Conservation (phyloP, 2,888 invertebrate species). For the Altica lythri region DNA sequence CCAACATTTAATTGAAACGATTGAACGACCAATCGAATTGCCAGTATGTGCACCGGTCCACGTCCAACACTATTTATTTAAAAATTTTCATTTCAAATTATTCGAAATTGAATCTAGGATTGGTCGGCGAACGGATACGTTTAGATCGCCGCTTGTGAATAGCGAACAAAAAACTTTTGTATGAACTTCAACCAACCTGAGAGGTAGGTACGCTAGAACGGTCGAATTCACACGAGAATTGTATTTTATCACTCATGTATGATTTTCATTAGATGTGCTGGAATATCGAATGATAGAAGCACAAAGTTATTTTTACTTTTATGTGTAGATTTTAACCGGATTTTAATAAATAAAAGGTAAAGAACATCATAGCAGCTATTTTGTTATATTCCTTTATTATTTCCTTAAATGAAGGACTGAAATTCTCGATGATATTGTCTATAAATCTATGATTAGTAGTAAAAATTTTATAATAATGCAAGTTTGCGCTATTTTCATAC, state of each 20-base stretch:
- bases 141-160: slow-evolving; percentile 50
- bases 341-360: too few relatives aligned
- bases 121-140: slow-evolving; percentile 51
- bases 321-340: too few relatives aligned
- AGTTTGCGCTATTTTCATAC: too few relatives aligned
- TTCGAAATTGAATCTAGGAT: slow-evolving; percentile 44
- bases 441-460: too few relatives aligned
- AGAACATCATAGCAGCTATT: too few relatives aligned
- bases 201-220: slow-evolving; percentile 49
- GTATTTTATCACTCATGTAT: slow-evolving; percentile 56
- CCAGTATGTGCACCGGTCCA: slow-evolving; percentile 45
- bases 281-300: slow-evolving; percentile 4
- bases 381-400: too few relatives aligned
- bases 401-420: too few relatives aligned
- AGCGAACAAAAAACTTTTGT: slow-evolving; percentile 46
- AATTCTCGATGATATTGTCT: too few relatives aligned
- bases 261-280: slow-evolving; percentile 29
- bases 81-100: slow-evolving; percentile 44
- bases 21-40: slow-evolving; percentile 38
- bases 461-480: too few relatives aligned
- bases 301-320: too few relatives aligned
- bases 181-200: slow-evolving; percentile 53
- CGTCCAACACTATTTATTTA: slow-evolving; percentile 45
- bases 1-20: slow-evolving; percentile 31
- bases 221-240: slow-evolving; percentile 53